These are phyloP conservation scores for Acronicta aceris DNA, from an alignment of 2,888 invertebrate genomes.

Conservation along the genomic window DNA sequence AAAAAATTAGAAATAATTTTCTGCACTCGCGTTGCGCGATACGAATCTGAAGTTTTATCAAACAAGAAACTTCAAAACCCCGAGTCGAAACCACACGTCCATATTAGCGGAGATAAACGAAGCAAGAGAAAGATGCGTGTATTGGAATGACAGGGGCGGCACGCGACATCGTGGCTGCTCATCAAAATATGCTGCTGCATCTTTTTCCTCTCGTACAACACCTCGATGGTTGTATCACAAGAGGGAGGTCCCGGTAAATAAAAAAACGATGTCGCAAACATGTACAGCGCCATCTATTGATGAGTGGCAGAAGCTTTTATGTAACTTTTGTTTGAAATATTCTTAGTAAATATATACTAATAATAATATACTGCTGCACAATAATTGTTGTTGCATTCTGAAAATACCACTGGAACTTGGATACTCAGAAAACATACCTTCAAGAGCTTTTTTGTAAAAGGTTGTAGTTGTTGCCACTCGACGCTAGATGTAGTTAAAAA, in stretches of 20 bases:
- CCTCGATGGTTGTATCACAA: slow-evolving; percentile 4
- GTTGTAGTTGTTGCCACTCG: neutral
- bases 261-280: neutral
- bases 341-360: too few species aligned
- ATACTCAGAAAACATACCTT: too few species aligned
- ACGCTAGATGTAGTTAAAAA: neutral
- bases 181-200: slow-evolving; percentile 8
- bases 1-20: slow-evolving; percentile 24
- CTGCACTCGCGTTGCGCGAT: slow-evolving; percentile 17
- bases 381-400: too few species aligned
- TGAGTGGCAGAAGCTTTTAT: neutral
- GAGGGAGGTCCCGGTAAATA: slow-evolving; percentile 23
- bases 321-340: neutral
- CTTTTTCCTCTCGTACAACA: slow-evolving; percentile 5
- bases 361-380: too few species aligned
- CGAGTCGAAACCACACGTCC: slow-evolving; percentile 49
- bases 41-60: slow-evolving; percentile 40
- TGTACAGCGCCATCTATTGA: slow-evolving; percentile 25
- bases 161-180: slow-evolving; percentile 30
- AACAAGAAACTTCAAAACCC: slow-evolving; percentile 48
- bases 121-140: slow-evolving; percentile 20
- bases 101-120: slow-evolving; percentile 18
- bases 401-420: too few species aligned
- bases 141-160: slow-evolving; percentile 15
- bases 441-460: too few species aligned